These are phyloP conservation scores for Laticauda colubrina DNA, from an alignment of 2,113 vertebrate genomes.

Conservation along the genomic window DNA sequence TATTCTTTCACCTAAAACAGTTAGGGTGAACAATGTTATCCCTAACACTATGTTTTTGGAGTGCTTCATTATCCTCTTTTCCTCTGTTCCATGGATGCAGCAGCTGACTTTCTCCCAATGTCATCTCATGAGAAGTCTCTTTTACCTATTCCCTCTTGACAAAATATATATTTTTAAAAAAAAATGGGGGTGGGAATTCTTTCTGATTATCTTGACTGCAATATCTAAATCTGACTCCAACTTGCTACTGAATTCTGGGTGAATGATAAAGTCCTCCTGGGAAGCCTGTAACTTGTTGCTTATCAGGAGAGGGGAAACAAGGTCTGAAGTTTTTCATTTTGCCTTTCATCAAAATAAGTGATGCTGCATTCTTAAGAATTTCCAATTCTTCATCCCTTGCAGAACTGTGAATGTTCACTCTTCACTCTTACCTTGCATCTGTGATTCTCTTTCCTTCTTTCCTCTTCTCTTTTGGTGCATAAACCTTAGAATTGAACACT, in stretches of 20 bases:
- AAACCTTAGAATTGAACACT: not conserved
- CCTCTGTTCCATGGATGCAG: not conserved
- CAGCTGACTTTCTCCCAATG: not conserved
- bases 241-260: not conserved
- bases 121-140: not conserved
- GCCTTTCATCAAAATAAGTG: not conserved
- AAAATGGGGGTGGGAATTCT: not conserved
- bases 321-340: not conserved
- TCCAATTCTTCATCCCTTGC: not conserved
- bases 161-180: not conserved
- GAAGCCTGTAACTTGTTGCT: not conserved
- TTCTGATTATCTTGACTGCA: not conserved
- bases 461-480: not conserved
- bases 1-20: too few species aligned
- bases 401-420: not conserved
- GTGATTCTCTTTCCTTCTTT: not conserved
- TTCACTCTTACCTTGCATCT: not conserved
- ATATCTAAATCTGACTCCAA: not conserved
- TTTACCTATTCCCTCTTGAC: not conserved
- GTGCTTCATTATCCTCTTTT: not conserved
- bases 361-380: not conserved
- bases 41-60: not conserved
- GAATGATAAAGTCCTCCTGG: not conserved
- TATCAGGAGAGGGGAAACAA: not conserved
- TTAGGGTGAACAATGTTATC: too few species aligned